These are phyloP conservation scores for Alectoris magna DNA, from an alignment of 2,797 vertebrate genomes.

Conservation along the genomic window DNA sequence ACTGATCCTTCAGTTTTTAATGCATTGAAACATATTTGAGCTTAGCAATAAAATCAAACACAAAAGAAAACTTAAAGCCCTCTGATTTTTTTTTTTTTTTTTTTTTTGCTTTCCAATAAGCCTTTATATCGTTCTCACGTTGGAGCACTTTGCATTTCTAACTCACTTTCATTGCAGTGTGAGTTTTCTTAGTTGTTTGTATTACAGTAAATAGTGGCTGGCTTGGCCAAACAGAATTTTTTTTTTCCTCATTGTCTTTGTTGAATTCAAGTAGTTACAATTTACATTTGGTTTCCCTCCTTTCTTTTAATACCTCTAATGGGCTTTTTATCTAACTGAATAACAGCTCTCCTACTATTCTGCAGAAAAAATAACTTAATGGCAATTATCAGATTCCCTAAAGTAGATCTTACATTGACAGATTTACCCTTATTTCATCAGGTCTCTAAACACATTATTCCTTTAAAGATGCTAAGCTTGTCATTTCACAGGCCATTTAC, in stretches of 20 bases:
- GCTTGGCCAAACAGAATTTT: background rate
- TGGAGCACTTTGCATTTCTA: background rate
- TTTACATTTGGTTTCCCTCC: background rate
- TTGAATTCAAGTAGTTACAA: slow-evolving; percentile 40
- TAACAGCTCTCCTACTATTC: background rate
- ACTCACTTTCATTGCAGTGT: background rate
- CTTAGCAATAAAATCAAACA: background rate
- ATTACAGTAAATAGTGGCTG: background rate
- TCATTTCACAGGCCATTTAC: slow-evolving; percentile 49
- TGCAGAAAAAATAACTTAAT: background rate
- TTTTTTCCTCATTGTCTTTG: background rate
- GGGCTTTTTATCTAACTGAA: slow-evolving; percentile 26
- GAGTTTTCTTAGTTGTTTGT: background rate
- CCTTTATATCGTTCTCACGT: background rate
- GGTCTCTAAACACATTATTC: slow-evolving; percentile 50
- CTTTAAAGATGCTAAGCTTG: slow-evolving; percentile 33
- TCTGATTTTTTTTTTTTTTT: background rate
- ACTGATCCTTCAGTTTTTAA: background rate
- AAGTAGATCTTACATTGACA: slow-evolving; percentile 29
- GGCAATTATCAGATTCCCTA: slow-evolving; percentile 20
- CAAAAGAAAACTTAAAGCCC: background rate
- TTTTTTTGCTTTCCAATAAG: background rate
- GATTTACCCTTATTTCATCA: slow-evolving; percentile 50
- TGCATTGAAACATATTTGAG: background rate
- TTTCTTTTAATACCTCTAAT: background rate